Percentiles rank a stretch among this genome's conserved stretches.
Conservation (phyloP, 2,888 invertebrate genomes). For the Lepidochrysops patricia region DNA sequence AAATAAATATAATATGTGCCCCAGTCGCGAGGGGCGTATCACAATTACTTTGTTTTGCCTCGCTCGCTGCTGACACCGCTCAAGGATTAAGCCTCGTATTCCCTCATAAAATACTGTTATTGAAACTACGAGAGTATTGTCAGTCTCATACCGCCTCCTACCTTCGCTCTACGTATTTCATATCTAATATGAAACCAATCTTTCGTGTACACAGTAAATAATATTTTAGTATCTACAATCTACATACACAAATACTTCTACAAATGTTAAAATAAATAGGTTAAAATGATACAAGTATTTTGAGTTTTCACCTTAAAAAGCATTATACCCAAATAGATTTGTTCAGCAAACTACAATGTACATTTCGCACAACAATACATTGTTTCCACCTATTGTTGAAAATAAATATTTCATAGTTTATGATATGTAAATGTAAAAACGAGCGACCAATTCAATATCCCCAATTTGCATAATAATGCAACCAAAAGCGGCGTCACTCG, state of each 20-base stretch:
- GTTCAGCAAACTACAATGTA: background rate
- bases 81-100: constrained; percentile 28
- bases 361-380: constrained; percentile 2
- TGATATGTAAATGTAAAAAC: constrained; percentile 15
- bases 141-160: background rate
- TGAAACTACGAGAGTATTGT: constrained; percentile 1
- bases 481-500: constrained; percentile 42
- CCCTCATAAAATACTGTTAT: constrained; percentile 18
- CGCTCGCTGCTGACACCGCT: constrained; percentile 27
- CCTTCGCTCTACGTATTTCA: too few relatives aligned
- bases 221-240: too few relatives aligned
- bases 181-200: too few relatives aligned
- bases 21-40: constrained; percentile 41
- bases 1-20: constrained; percentile 45
- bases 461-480: constrained; percentile 44
- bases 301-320: too few relatives aligned
- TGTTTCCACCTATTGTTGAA: constrained; percentile 10
- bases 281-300: too few relatives aligned
- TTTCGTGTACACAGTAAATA: too few relatives aligned
- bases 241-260: too few relatives aligned
- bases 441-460: constrained; percentile 19
- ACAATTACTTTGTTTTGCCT: constrained; percentile 61
- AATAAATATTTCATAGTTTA: constrained; percentile 13
- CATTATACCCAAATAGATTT: background rate
- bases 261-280: too few relatives aligned